phyloP scores from a whole-genome alignment of 2,888 invertebrate genomes.

The Dicyrtoma fusca region DNA sequence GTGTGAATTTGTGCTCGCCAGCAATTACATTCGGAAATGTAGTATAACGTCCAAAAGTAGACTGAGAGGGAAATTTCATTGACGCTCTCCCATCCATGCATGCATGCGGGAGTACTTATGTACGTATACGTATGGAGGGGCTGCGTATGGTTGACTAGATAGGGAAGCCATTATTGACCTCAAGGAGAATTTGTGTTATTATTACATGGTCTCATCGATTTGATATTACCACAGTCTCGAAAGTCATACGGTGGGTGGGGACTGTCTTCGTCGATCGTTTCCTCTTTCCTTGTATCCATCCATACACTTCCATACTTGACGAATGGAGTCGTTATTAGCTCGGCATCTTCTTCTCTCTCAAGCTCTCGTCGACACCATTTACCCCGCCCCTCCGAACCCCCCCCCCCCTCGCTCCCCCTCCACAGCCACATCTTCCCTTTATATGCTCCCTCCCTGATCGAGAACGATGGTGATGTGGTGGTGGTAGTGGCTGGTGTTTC shows the following conservation, averaged over 20 bases:
- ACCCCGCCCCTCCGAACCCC: conserved; percentile 6
- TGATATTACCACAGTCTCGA: conserved; percentile 26
- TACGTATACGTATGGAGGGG: too few relatives aligned
- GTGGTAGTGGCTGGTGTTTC: conserved; percentile 7
- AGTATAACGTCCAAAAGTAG: too few relatives aligned
- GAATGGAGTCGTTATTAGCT: too few relatives aligned
- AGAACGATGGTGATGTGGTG: background rate
- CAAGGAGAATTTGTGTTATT: conserved; percentile 28
- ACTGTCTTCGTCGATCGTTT: conserved; percentile 6
- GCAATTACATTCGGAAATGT: too few relatives aligned
- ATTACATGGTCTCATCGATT: conserved; percentile 25
- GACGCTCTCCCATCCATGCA: background rate
- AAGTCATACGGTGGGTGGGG: conserved; percentile 1
- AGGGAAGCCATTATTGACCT: conserved; percentile 23
- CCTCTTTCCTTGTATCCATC: background rate
- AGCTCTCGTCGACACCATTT: conserved; percentile 4
- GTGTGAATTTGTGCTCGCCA: background rate
- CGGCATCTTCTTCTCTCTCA: background rate
- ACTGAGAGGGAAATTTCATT: too few relatives aligned
- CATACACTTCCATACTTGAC: too few relatives aligned
- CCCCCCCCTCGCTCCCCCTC: too few relatives aligned
- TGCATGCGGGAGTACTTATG: background rate
- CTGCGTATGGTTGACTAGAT: background rate
- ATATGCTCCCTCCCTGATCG: background rate
- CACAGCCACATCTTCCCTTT: too few relatives aligned